These are phyloP conservation scores for Malaclemys terrapin DNA, from an alignment of 2,113 vertebrate genomes.

Conservation along the genomic window DNA sequence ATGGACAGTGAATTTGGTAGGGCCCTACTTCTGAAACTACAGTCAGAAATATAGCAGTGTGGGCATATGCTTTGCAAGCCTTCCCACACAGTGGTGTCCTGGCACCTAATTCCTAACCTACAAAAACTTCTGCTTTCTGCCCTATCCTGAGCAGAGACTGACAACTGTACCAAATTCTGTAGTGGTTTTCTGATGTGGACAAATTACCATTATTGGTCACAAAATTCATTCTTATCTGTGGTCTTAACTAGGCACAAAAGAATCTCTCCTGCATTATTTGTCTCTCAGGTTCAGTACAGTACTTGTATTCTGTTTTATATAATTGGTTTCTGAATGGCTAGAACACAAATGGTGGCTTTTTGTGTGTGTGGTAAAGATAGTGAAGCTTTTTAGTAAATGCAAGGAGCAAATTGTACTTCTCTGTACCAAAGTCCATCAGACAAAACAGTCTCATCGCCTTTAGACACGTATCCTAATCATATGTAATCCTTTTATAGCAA, in stretches of 20 bases:
- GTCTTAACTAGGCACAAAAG: conserved; percentile 1
- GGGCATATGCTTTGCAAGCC: conserved; percentile 39
- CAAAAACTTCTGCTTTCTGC: not conserved
- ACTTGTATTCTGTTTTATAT: not conserved
- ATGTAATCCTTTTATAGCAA: not conserved
- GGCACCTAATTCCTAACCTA: conserved; percentile 53
- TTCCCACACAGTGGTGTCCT: conserved; percentile 31
- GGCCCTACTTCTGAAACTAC: not conserved
- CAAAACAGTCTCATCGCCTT: not conserved
- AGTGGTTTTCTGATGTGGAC: conserved; percentile 2
- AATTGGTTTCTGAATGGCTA: not conserved
- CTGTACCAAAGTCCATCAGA: not conserved
- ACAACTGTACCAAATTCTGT: not conserved
- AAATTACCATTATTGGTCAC: not conserved
- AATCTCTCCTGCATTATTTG: not conserved
- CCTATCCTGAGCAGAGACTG: not conserved
- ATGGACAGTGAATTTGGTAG: too few relatives aligned
- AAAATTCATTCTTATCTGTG: conserved; percentile 17
- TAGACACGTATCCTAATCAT: not conserved
- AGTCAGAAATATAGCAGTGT: not conserved
- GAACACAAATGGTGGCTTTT: not conserved
- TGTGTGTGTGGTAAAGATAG: not conserved
- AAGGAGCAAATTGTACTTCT: not conserved
- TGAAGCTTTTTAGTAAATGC: not conserved
- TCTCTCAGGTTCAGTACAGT: not conserved